Base-by-base conservation (phyloP, 2,888 invertebrate genomes). In the Augochlorella aurata region DNA sequence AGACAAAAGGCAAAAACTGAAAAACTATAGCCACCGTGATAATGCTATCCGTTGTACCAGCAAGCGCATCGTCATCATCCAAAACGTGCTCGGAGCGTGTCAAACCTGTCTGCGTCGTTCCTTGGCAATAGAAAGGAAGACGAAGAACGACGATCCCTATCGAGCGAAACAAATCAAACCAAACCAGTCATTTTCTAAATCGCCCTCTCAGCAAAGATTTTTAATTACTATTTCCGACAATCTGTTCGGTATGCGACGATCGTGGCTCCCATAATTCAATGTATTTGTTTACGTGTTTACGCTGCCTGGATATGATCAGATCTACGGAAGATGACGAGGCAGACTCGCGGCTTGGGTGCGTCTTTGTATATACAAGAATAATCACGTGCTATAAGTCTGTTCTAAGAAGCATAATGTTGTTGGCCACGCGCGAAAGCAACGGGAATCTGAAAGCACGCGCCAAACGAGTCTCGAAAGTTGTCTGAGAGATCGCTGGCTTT, bases 291-390 rank as follows among this genome's bases (percentile, higher is more conserved):
- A 86, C 90, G 87, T 90, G 80, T 90, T 90, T 90, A 87, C 89
- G 90, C 90, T 90, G 89, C 90, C 84, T 83, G 89, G 90, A 65
- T 63, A 63, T 44, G 65, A 90, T 87, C 89, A 90, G 90, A 78
- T 83, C 90, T 81, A 80, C 83, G 81, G 90, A 90, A 88, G 89
- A 87, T 86, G 88, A 87, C 76, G 89, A 90, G 87, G 83, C 84
- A 87, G 87, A 88, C 79, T 83, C 85, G 87, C 82, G 86, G 82
- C 86, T 86, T 85, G 88, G 90, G 90, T 90, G 90, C 89, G 90
- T 90, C 84, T 89, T 90, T 89, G 87, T 87, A 87, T 85, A 63
- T 87, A 84, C 84, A 87, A 81, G 87, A 90, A 81, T 90, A 88
- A 79, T 87, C 87, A 87, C 86, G 89, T 87, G 85, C 77, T 86